A percentile compares a stretch with the other conserved stretches of the same genome.
phyloP scores from a whole-genome alignment of 2,113 vertebrate genomes.

The Nycticorax nycticorax region DNA sequence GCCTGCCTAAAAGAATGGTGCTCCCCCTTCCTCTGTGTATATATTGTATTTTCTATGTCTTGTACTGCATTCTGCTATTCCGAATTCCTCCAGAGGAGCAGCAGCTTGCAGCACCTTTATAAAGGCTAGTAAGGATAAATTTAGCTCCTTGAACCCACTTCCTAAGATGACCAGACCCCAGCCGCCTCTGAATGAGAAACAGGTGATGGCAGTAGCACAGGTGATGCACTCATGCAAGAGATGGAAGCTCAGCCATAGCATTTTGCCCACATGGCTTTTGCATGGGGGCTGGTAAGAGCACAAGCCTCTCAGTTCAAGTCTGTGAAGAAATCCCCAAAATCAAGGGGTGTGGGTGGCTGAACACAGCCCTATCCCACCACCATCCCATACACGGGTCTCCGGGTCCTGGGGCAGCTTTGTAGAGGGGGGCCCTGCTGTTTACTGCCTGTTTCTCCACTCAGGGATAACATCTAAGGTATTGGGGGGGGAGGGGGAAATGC shows the following conservation, averaged over 20 bases:
- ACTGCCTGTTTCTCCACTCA: fast-evolving
- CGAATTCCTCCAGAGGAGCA: neutral
- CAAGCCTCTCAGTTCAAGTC: neutral
- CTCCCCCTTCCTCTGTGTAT: neutral
- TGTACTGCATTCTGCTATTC: neutral
- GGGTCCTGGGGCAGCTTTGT: neutral
- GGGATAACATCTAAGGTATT: neutral
- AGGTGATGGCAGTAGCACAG: fast-evolving
- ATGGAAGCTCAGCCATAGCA: fast-evolving
- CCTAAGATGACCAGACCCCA: neutral
- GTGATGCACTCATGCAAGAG: fast-evolving
- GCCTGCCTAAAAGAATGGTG: neutral
- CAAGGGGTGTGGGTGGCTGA: neutral
- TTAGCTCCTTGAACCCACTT: fast-evolving
- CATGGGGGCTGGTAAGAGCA: neutral
- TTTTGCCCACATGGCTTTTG: fast-evolving
- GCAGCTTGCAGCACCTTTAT: neutral
- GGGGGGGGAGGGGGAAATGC: fast-evolving
- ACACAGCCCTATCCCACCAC: neutral
- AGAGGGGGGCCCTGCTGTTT: fast-evolving
- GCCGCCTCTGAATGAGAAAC: neutral
- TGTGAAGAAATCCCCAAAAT: neutral
- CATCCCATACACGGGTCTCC: neutral
- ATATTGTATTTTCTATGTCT: neutral
- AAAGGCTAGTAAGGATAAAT: neutral